Conservation (phyloP, 1,140 invertebrate species). For the Lethrus apterus region DNA sequence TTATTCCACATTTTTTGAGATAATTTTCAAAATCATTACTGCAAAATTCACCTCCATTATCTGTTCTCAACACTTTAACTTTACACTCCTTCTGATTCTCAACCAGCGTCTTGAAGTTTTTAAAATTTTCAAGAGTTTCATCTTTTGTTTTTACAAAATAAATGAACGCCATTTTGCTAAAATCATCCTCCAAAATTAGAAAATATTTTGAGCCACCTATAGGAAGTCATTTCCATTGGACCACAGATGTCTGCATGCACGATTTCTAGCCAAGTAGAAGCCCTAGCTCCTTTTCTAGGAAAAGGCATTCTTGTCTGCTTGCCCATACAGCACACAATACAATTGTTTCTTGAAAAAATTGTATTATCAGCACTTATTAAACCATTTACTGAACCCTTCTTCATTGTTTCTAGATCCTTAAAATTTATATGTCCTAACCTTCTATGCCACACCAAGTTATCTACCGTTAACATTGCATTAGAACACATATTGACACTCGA, state of each 20-base stretch:
- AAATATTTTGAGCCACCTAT: constrained; percentile 32
- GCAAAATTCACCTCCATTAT: constrained; percentile 19
- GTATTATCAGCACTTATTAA: background rate
- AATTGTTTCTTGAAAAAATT: background rate
- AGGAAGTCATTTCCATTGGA: constrained; percentile 33
- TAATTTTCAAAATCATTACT: constrained; percentile 15
- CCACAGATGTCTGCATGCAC: constrained; percentile 40
- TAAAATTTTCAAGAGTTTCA: constrained; percentile 27
- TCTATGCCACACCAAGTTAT: constrained; percentile 18
- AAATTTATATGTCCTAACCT: constrained; percentile 20
- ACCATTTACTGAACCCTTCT: constrained; percentile 15
- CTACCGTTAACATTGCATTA: constrained; percentile 20
- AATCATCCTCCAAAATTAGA: constrained; percentile 38
- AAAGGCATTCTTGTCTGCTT: constrained; percentile 8
- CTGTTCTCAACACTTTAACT: constrained; percentile 28
- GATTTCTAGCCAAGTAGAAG: constrained; percentile 5
- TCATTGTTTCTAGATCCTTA: constrained; percentile 17
- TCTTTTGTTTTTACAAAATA: constrained; percentile 33
- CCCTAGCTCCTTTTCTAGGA: background rate
- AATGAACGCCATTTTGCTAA: constrained; percentile 29
- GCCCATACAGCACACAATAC: constrained; percentile 6
- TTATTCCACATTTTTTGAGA: constrained; percentile 11
- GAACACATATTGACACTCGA: background rate
- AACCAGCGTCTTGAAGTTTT: constrained; percentile 28
- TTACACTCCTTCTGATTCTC: constrained; percentile 32